Percentiles rank a stretch among this genome's conserved stretches.
Conservation (phyloP, 2,113 vertebrate genomes). For the Hymenochirus boettgeri region DNA sequence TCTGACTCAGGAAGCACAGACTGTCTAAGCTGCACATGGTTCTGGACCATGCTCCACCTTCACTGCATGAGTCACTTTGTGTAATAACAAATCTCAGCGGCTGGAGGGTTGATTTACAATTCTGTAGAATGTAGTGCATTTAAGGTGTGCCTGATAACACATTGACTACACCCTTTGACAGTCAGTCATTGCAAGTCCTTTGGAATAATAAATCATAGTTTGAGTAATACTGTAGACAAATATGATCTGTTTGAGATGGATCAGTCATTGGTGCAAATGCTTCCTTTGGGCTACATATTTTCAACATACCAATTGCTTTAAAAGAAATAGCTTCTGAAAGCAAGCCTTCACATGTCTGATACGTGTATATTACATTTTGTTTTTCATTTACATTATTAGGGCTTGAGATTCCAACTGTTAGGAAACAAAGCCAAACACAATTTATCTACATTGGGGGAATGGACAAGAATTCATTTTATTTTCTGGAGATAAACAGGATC, state of each 20-base stretch:
- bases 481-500: too few relatives aligned
- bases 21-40: constrained; percentile 26
- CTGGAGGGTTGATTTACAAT: constrained; percentile 52
- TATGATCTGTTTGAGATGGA: constrained; percentile 40
- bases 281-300: constrained; percentile 54
- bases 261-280: constrained; percentile 36
- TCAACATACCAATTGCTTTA: constrained; percentile 9
- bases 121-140: constrained; percentile 49
- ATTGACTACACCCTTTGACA: constrained; percentile 55
- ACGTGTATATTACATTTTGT: neutral
- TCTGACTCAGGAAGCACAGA: constrained; percentile 62
- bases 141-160: constrained; percentile 60
- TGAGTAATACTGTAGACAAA: constrained; percentile 72
- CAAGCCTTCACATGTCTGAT: constrained; percentile 18
- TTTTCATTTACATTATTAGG: neutral
- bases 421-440: too few relatives aligned
- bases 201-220: constrained; percentile 62
- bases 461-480: too few relatives aligned
- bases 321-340: neutral
- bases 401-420: neutral
- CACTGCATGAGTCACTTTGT: constrained; percentile 71
- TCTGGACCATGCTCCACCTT: constrained; percentile 65
- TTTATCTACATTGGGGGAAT: too few relatives aligned
- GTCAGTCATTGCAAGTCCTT: constrained; percentile 59
- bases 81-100: constrained; percentile 42